Evolutionary conservation across 2,888 invertebrate species (phyloP), one percentile per base, ranked within the genome.

Genomic region (Heliconius cydno): DNA sequence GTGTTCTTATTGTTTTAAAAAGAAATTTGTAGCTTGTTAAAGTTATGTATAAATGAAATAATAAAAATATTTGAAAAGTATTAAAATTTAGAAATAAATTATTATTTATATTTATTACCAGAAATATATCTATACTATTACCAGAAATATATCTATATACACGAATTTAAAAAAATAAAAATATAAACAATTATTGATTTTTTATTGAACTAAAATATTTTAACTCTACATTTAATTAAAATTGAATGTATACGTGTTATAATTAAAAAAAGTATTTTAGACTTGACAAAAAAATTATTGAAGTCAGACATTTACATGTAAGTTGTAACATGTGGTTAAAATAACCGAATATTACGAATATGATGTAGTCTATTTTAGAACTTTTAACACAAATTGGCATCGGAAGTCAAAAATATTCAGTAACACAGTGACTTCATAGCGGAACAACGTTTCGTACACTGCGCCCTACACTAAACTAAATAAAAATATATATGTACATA

Each of bases 341-440:
- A 70, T 79, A 34, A 34, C 1, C 34, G 7, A 34, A 79, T 77
- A 77, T 77, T 77, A 71, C 41, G 41, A 41, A 41, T 41, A 41
- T 72, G 67, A 78, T 78, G 65, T 52, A 38, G 72, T 77, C 74
- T 77, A 80, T 81, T 76, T 67, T 78, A 76, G 79, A 70, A 30
- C 12, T 76, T 34, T 79, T 73, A 65, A 63, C 74, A 46, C 66
- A 68, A 71, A 72, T 71, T 74, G 41, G 81, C 57, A 67, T 70
- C 34, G 70, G 74, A n/a, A 80, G 57, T 60, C 46, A 68, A 22
- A 67, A 76, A 76, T 76, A 28, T 78, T 77, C 70, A 80, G 82
- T 80, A 77, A 72, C 38, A 66, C 52, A 66, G 76, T 79, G 78
- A 76, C 25, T 77, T 76, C 79, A 76, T 78, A 79, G 46, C 60